Evolutionary conservation across 2,797 vertebrate species (phyloP), one percentile per base, ranked within the genome.

Genomic region (Heliangelus exortis): DNA sequence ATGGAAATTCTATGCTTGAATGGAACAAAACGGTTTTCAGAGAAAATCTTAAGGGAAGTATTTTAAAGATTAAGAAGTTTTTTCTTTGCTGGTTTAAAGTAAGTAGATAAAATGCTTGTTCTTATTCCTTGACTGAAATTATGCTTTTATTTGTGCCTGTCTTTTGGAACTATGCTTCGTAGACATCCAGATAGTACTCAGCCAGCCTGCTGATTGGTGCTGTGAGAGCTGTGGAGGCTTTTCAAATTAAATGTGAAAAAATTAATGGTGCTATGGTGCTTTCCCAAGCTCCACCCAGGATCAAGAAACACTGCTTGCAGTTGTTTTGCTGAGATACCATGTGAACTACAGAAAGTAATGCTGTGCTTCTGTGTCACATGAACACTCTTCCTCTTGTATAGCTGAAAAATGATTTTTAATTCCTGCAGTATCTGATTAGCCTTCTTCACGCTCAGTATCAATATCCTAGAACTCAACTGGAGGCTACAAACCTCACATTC

Each of bases 371-470:
- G 9, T 91, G 79, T 97, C 92, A 94, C 82, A 78, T 96, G 96
- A 92, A 78, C 15, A 21, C 34, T 84, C 76, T 96, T 97, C 95
- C 95, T 96, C 94, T 95, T 95, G 53, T 77, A 80, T 90, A 83
- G 69, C 53, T 80, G 45, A 85, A 67, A 62, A 47, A 36, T 8
- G 2, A 73, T 57, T 84, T 77, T 53, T 71, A 51, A 90, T 82
- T 92, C 53, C 48, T 71, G 13, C 9, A 28, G 43, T 69, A 74
- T 31, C 63, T 83, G 86, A 33, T 88, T 47, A 74, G 39, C 53
- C 3, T 93, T 67, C 34, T 85, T 82, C 10, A 3, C 31, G 41
- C 17, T 69, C 0, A 0, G 4, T 75, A 28, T 75, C 21, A 67
- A 4, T 68, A 34, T 73, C 62, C 20, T 53, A 48, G 48, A 86